These are phyloP conservation scores for Brachirus orientalis DNA, from an alignment of 2,113 vertebrate species.

Conservation along the genomic window DNA sequence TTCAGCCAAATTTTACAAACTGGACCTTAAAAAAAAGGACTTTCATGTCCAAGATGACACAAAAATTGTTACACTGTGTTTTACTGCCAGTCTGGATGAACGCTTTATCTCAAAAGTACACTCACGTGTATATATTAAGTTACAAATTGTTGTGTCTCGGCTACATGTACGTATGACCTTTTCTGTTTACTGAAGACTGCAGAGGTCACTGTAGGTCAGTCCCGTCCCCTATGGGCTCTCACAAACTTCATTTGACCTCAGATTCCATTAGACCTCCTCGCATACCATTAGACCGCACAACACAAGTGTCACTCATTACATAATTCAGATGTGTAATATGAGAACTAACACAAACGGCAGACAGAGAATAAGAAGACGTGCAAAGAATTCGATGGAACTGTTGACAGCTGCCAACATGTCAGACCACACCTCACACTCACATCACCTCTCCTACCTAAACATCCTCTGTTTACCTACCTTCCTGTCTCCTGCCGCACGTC, in stretches of 20 bases:
- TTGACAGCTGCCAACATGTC: constrained; percentile 8
- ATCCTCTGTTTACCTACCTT: constrained; percentile 42
- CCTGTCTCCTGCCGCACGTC: not conserved
- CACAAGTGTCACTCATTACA: not conserved
- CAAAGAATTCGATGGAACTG: too few relatives aligned
- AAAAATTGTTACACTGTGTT: too few relatives aligned
- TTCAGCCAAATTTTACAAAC: too few relatives aligned
- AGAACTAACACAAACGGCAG: not conserved
- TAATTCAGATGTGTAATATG: not conserved
- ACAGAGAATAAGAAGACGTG: not conserved
- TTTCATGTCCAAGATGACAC: too few relatives aligned
- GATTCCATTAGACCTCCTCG: not conserved
- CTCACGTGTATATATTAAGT: not conserved
- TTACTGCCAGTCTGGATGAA: not conserved
- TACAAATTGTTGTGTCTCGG: not conserved
- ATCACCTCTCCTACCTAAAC: constrained; percentile 16
- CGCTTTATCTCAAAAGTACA: too few relatives aligned
- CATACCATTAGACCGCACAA: not conserved
- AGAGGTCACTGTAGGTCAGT: not conserved
- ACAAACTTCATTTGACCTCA: constrained; percentile 5
- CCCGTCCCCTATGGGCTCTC: not conserved
- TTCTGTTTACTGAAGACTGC: not conserved
- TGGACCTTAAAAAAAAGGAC: too few relatives aligned
- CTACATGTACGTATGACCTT: not conserved
- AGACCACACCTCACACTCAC: constrained; percentile 12